A percentile compares a stretch with the other conserved stretches of the same genome.
phyloP scores from a whole-genome alignment of 1,140 invertebrate species.

The Drosophila persimilis region DNA sequence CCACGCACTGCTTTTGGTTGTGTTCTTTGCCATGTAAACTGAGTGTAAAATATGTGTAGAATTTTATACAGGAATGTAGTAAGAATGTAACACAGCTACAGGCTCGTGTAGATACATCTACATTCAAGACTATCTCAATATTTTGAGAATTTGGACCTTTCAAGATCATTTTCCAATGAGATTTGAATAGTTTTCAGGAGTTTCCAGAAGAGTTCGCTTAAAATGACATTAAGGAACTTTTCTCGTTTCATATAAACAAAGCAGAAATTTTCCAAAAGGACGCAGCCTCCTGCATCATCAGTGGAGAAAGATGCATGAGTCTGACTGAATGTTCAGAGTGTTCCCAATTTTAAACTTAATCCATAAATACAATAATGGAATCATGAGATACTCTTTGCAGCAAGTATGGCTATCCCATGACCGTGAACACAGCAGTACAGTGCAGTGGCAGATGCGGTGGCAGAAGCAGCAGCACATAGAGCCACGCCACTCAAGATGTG shows the following conservation, averaged over 20 bases:
- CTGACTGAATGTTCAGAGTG: too few relatives aligned
- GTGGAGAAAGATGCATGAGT: too few relatives aligned
- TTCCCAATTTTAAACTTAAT: too few relatives aligned
- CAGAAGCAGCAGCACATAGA: slow-evolving; percentile 31
- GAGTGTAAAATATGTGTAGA: slow-evolving; percentile 1
- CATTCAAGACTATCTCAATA: background rate
- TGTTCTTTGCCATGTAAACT: slow-evolving; percentile 18
- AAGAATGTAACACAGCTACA: background rate
- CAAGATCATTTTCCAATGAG: background rate
- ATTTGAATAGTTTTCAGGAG: background rate
- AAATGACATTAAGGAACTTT: too few relatives aligned
- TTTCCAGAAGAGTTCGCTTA: too few relatives aligned
- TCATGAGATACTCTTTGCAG: too few relatives aligned
- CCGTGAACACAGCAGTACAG: slow-evolving; percentile 21
- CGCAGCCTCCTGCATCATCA: too few relatives aligned
- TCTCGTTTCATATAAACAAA: too few relatives aligned
- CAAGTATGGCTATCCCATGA: slow-evolving; percentile 7
- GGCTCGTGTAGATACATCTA: slow-evolving; percentile 8
- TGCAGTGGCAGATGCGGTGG: slow-evolving; percentile 27
- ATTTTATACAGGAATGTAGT: too few relatives aligned
- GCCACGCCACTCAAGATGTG: slow-evolving; percentile 37
- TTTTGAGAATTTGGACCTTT: background rate
- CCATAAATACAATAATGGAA: too few relatives aligned
- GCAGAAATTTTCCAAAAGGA: too few relatives aligned
- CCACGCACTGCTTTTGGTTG: slow-evolving; percentile 40